A percentile compares a stretch with the other conserved stretches of the same genome.
phyloP scores from a whole-genome alignment of 2,797 vertebrate species.

The Siniperca scherzeri region DNA sequence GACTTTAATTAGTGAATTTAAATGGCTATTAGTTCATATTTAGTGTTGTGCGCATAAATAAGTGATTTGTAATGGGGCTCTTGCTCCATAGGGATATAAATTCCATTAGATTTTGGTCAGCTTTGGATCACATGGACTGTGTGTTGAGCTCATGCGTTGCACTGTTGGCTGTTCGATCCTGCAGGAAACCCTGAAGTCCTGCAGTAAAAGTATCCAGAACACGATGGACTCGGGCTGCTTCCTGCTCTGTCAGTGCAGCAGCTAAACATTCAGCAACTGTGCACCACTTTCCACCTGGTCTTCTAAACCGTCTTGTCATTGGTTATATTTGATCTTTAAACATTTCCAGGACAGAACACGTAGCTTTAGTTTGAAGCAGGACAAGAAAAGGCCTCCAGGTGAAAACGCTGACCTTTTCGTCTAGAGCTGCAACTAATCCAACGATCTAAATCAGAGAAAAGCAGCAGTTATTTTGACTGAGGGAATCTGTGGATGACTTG shows the following conservation, averaged over 20 bases:
- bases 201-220: not conserved
- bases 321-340: not conserved
- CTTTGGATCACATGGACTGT: slow-evolving; percentile 2
- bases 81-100: not conserved
- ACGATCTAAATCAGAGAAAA: not conserved
- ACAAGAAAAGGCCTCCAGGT: not conserved
- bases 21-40: not conserved
- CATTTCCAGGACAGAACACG: too few relatives aligned
- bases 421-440: not conserved
- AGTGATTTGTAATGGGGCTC: not conserved
- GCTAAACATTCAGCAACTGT: not conserved
- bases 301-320: not conserved
- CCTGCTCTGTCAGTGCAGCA: not conserved
- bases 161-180: not conserved
- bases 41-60: not conserved
- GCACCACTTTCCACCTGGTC: not conserved
- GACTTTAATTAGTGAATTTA: not conserved
- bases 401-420: not conserved
- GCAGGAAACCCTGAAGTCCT: slow-evolving; percentile 6
- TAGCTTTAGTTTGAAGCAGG: not conserved
- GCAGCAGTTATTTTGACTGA: not conserved
- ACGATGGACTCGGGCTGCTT: not conserved
- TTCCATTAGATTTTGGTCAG: not conserved
- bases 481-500: slow-evolving; percentile 21
- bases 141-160: not conserved